A percentile compares a stretch with the other conserved stretches of the same genome.
phyloP scores from a whole-genome alignment of 2,888 invertebrate species.

The Digitonthophagus gazella region DNA sequence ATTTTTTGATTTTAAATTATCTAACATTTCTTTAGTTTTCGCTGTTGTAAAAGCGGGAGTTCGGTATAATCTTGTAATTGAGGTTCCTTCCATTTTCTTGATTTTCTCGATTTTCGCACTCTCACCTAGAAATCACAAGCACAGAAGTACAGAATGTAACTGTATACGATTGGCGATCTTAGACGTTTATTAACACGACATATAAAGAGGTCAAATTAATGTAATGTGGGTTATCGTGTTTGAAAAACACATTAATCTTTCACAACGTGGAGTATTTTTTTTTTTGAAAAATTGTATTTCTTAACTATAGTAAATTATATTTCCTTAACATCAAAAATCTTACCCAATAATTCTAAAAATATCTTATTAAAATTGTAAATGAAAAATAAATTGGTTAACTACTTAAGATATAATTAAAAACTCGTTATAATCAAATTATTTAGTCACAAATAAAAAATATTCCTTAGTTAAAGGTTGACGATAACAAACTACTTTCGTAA shows the following conservation, averaged over 20 bases:
- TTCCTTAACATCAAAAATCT: too few relatives aligned
- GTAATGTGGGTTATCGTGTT: slow-evolving; percentile 19
- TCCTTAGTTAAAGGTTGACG: not conserved
- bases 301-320: too few relatives aligned
- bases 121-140: slow-evolving; percentile 1
- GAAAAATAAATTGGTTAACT: too few relatives aligned
- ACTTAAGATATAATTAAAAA: too few relatives aligned
- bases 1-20: slow-evolving; percentile 54
- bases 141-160: slow-evolving; percentile 1
- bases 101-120: too few relatives aligned
- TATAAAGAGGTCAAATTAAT: slow-evolving; percentile 21
- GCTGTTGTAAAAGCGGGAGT: slow-evolving; percentile 61
- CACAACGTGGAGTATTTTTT: not conserved
- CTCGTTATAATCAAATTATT: not conserved
- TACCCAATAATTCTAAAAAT: too few relatives aligned
- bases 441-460: not conserved
- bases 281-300: not conserved
- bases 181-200: slow-evolving; percentile 6
- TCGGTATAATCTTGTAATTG: slow-evolving; percentile 61
- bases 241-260: not conserved
- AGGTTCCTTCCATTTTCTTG: slow-evolving; percentile 20
- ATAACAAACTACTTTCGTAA: not conserved
- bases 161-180: slow-evolving; percentile 9
- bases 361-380: too few relatives aligned
- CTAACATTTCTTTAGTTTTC: slow-evolving; percentile 59